A percentile compares a stretch with the other conserved stretches of the same genome.
Conservation (phyloP, 1,140 invertebrate species). For the Bactericera cockerelli region DNA sequence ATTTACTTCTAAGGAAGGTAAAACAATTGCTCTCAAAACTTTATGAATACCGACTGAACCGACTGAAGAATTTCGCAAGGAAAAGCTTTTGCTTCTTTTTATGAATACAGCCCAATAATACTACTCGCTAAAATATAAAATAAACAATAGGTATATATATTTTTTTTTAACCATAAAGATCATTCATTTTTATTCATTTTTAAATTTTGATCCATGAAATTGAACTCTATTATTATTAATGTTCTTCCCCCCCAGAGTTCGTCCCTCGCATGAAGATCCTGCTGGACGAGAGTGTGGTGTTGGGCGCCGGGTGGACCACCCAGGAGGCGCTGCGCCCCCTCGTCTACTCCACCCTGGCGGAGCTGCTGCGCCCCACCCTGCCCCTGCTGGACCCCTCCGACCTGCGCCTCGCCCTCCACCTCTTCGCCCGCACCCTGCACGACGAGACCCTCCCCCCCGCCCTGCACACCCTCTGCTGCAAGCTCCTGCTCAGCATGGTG, state of each 20-base stretch:
- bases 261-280: constrained; percentile 82
- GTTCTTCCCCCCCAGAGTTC: constrained; percentile 56
- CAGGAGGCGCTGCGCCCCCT: constrained; percentile 81
- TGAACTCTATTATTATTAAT: too few relatives aligned
- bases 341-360: constrained; percentile 88
- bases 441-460: constrained; percentile 84
- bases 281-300: constrained; percentile 83
- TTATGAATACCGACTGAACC: too few relatives aligned
- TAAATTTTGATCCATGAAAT: too few relatives aligned
- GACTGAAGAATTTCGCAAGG: too few relatives aligned
- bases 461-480: constrained; percentile 94
- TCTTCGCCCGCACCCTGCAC: constrained; percentile 93
- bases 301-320: constrained; percentile 87
- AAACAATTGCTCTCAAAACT: too few relatives aligned
- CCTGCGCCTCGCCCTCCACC: constrained; percentile 72
- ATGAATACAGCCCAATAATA: too few relatives aligned
- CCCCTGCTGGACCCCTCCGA: constrained; percentile 68
- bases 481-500: constrained; percentile 81
- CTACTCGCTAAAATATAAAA: too few relatives aligned
- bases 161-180: too few relatives aligned
- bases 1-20: too few relatives aligned
- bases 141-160: too few relatives aligned
- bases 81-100: too few relatives aligned
- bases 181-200: too few relatives aligned
- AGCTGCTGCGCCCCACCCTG: constrained; percentile 92